Evolutionary conservation across 2,888 invertebrate species (phyloP), one percentile per base, ranked within the genome.

Genomic region (Drosophila algonquin): DNA sequence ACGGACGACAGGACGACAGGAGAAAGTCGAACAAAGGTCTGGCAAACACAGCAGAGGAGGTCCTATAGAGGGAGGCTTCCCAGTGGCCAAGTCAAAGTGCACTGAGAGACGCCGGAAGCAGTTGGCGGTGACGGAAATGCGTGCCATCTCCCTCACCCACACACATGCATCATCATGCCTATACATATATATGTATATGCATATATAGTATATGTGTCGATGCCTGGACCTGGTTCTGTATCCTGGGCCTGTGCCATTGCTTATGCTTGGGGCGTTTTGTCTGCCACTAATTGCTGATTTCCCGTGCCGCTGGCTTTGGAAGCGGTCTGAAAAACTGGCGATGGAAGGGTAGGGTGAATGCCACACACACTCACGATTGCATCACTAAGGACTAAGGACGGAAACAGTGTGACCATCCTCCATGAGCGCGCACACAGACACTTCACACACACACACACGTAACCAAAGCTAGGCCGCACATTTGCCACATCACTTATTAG

Each of bases 401-500:
- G 40, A 40, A 40, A 40, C 7, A 40, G 40, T 40, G 40, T 40
- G 40, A 40, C 40, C 40, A 40, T 40, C n/a, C 40, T n/a, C 40
- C 40, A 40, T 40, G 40, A 40, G 40, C 40, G 35, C 12, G 40
- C 14, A 32, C 32, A 32, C 32, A 32, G 32, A 32, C 10, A 10
- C 32, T 21, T 57, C 67, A 68, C 4, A 14, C 30, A 24, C 7
- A 27, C 47, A 50, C 21, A 58, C 12, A 56, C 47, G 35, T 55
- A 68, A 58, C 67, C 74, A 73, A 73, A 73, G 70, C 73, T 55
- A 63, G 73, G 77, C 77, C 76, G 70, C 82, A 88, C 88, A 83
- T 83, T 83, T 83, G 89, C 83, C 89, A 84, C 89, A 84, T 89
- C 89, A 84, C 83, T 87, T 84, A 84, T 84, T 84, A 84, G 83